Evolutionary conservation across 2,113 vertebrate species (phyloP), one percentile per base, ranked within the genome.

Genomic region (Psilopogon haemacephalus): DNA sequence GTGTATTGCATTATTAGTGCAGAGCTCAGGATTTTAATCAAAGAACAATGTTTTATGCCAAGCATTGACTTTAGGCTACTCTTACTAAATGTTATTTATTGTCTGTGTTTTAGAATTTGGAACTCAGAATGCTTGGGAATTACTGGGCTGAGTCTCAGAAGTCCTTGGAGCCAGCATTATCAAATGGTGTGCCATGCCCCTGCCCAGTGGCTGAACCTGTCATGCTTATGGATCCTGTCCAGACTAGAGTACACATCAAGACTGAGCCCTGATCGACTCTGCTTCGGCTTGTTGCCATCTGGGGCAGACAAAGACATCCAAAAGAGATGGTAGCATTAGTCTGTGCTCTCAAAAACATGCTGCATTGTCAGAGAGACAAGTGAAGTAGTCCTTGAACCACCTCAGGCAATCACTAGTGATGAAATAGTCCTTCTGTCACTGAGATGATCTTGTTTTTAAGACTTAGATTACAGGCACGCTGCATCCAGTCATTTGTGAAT

Each of bases 311-410:
- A 76, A 46, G 81, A 37, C 26, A 50, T 59, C 60, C 19, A n/a
- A 40, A 90, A 74, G 65, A 71, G 46, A 12, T 28, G 19, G 28
- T 4, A 23, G 19, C 3, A 0, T 68, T 55, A 42, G 11, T 59
- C 26, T 37, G 37, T 1, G 1, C 67, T 81, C 78, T 62, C 62
- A 60, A 26, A 86, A 46, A 50, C 1, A 0, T 28, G 74, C 40
- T 0, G 0, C 12, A 1, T 17, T 1, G 0, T 63, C 42, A 74
- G 62, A 87, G 33, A 19, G 2, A 4, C 21, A 23, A 75, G 48
- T 37, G 52, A 62, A 84, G 42, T 0, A 1, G 55, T 35, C 11
- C 52, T 64, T 26, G 32, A 86, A 19, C 7, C 19, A 37, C 65
- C 12, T 33, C 62, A 67, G 46, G 23, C 37, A 28, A 21, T 23